Evolutionary conservation across 2,797 vertebrate species (phyloP), one percentile per base, ranked within the genome.

Genomic region (Potorous gilbertii): DNA sequence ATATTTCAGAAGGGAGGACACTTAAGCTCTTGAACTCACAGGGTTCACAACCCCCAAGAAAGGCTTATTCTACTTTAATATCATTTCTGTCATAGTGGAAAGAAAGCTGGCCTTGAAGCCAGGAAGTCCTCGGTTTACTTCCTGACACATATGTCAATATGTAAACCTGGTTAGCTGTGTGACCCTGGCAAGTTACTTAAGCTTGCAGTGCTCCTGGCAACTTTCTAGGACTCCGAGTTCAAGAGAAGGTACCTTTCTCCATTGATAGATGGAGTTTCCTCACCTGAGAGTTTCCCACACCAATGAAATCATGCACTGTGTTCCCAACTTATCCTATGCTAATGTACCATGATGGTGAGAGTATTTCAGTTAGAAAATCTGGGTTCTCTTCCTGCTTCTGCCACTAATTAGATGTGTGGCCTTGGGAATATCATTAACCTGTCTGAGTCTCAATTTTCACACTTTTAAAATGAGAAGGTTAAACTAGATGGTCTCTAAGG

Each of bases 1-100:
- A 98, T 97, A 97, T 98, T 98, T 98, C 97, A 97, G 97, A 98
- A 92, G 96, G 97, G 97, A 98, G 94, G 95, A 95, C 97, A 98
- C 96, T 96, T 97, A 97, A 97, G 93, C 94, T 97, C 96, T 95
- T 74, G 96, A 97, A 95, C 96, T 90, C 94, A 95, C 96, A 95
- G 96, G 97, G 95, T 97, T 96, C 97, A 98, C 97, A 98, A 97
- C 97, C 55, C 52, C 95, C 94, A 92, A 94, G 97, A 97, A 98
- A 98, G 97, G 97, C 98, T 97, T 87, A 87, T 87, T 87, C 21
- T 46, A 27, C 40, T 50, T 40, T 27, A 27, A 87, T 87, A 40
- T 74, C 34, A 40, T 87, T 56, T 87, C 50, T 87, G 40, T 40
- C 21, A 50, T 87, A 50, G 1, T 50, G 24, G 74, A 87, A 87